phyloP scores from a whole-genome alignment of 2,888 invertebrate species.

The Ceriagrion tenellum region DNA sequence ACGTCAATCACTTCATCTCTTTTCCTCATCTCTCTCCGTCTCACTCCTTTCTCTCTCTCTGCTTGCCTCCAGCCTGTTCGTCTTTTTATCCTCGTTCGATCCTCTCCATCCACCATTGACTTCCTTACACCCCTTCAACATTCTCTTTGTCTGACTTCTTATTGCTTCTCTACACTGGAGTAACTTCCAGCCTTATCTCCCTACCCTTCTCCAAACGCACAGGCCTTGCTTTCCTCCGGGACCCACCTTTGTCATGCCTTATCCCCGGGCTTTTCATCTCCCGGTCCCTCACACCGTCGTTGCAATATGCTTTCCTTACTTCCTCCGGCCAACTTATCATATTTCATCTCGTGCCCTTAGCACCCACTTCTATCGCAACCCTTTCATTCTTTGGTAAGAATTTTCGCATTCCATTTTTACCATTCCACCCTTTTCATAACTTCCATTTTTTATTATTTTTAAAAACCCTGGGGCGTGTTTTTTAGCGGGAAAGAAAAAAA shows the following conservation, averaged over 20 bases:
- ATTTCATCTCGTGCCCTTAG: neutral
- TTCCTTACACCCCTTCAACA: neutral
- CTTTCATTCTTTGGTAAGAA: neutral
- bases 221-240: neutral
- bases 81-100: neutral
- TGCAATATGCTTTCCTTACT: neutral
- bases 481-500: neutral
- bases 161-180: neutral
- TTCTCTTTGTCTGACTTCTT: neutral
- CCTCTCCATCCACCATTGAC: neutral
- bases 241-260: neutral
- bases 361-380: neutral
- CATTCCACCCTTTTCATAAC: neutral
- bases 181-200: neutral
- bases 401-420: neutral
- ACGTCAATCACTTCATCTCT: neutral
- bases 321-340: neutral
- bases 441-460: neutral
- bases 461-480: neutral
- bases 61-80: too few relatives aligned
- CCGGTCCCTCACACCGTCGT: neutral
- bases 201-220: neutral
- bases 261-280: neutral
- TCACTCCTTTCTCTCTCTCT: too few relatives aligned
- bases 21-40: too few relatives aligned